Evolutionary conservation across 2,888 invertebrate genomes (phyloP).

Genomic region (Apodemia mormo): DNA sequence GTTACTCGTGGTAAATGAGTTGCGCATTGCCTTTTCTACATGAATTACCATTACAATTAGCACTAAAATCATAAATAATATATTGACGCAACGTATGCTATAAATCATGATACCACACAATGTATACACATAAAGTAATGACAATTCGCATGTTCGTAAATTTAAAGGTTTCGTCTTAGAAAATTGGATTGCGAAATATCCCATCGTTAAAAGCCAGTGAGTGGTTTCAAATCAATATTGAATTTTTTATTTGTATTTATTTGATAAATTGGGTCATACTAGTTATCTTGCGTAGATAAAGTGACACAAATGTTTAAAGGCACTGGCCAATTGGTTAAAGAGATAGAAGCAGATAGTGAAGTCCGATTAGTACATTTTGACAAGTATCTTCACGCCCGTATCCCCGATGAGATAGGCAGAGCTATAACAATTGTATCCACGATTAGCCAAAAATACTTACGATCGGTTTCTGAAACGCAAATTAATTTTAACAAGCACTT

Average conservation of each 20-base stretch:
- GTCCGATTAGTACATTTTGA: too few relatives aligned
- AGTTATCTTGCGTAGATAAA: too few relatives aligned
- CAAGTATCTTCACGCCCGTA: too few relatives aligned
- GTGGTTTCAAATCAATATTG: background rate
- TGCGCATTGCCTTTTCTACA: background rate
- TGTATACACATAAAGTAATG: background rate
- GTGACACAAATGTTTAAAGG: too few relatives aligned
- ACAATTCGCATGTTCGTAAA: conserved; percentile 3
- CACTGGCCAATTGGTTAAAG: too few relatives aligned
- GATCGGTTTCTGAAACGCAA: too few relatives aligned
- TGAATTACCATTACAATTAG: background rate
- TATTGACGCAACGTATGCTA: background rate
- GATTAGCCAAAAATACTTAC: too few relatives aligned
- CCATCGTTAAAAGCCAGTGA: background rate
- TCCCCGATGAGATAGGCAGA: too few relatives aligned
- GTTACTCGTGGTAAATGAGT: background rate
- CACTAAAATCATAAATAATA: background rate
- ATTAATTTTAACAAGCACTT: too few relatives aligned
- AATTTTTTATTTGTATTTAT: background rate
- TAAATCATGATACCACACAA: conserved; percentile 3
- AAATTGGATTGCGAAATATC: conserved; percentile 10
- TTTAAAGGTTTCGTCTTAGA: conserved; percentile 1
- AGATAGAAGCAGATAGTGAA: too few relatives aligned
- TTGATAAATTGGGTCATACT: background rate
- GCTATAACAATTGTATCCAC: too few relatives aligned